phyloP scores from a whole-genome alignment of 1,140 invertebrate genomes.

The Dendrolimus kikuchii region DNA sequence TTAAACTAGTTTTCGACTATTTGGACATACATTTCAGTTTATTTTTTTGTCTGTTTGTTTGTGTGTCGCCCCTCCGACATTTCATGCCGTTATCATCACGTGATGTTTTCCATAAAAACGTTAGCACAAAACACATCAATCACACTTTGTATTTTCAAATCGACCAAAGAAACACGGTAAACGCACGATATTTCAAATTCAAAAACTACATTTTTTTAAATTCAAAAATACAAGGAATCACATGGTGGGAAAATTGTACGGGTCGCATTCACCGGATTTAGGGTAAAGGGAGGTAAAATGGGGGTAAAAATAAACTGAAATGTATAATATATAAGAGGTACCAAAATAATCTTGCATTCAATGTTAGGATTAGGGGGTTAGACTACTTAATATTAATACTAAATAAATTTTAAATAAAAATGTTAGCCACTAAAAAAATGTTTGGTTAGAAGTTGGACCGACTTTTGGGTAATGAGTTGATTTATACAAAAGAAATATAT shows the following conservation, averaged over 20 bases:
- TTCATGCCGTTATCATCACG: slow-evolving; percentile 25
- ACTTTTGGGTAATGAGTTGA: slow-evolving; percentile 13
- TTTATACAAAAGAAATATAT: background rate
- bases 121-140: slow-evolving; percentile 45
- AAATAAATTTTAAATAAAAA: slow-evolving; percentile 18
- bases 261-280: slow-evolving; percentile 44
- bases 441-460: slow-evolving; percentile 13
- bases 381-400: slow-evolving; percentile 23
- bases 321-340: slow-evolving; percentile 56
- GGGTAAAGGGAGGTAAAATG: slow-evolving; percentile 15
- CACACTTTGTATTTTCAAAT: slow-evolving; percentile 19
- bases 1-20: slow-evolving; percentile 25
- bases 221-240: slow-evolving; percentile 23
- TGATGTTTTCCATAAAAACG: slow-evolving; percentile 30
- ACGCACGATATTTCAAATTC: slow-evolving; percentile 8
- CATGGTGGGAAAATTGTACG: slow-evolving; percentile 34
- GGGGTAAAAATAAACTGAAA: slow-evolving; percentile 68
- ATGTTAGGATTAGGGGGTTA: slow-evolving; percentile 48
- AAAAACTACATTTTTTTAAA: slow-evolving; percentile 10
- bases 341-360: slow-evolving; percentile 51
- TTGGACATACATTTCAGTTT: slow-evolving; percentile 65
- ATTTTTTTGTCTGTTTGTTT: slow-evolving; percentile 25
- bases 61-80: slow-evolving; percentile 22
- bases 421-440: slow-evolving; percentile 23
- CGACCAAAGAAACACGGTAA: slow-evolving; percentile 14